A percentile compares a stretch with the other conserved stretches of the same genome.
These are phyloP conservation scores for Triplophysa siluroides DNA, from an alignment of 2,113 vertebrate species.

Conservation along the genomic window DNA sequence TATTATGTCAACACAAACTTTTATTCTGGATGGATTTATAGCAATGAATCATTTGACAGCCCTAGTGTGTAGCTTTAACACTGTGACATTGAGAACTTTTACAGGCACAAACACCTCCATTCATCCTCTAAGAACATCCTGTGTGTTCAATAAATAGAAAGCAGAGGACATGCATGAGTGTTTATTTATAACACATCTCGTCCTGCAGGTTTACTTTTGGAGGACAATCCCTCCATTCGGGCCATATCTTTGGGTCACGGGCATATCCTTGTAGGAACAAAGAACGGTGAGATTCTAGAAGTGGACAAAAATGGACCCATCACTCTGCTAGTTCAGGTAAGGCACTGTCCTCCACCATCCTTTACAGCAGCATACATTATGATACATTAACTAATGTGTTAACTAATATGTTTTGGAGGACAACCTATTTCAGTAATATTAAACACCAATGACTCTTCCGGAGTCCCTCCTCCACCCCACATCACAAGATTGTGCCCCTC, in stretches of 20 bases:
- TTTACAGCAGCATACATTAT: not conserved
- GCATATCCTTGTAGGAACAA: constrained; percentile 96
- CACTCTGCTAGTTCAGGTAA: constrained; percentile 80
- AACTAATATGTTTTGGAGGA: no score
- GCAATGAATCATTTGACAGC: no score
- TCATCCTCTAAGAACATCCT: constrained; percentile 41
- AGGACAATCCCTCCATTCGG: constrained; percentile 99
- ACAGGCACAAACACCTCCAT: constrained; percentile 32
- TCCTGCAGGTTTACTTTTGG: constrained; percentile 88
- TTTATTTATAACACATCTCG: constrained; percentile 36
- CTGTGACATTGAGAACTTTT: not conserved
- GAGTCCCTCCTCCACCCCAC: no score
- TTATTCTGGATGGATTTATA: no score
- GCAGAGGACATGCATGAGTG: constrained; percentile 21
- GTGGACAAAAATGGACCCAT: constrained; percentile 97
- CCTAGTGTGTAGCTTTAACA: not conserved
- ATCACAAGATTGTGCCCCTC: no score
- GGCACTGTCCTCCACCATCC: not conserved
- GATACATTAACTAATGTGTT: no score
- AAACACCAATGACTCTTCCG: no score
- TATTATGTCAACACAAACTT: no score
- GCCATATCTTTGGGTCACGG: constrained; percentile 98
- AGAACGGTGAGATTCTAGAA: constrained; percentile 97
- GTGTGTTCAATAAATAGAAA: constrained; percentile 13
- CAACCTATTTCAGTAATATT: no score